These are phyloP conservation scores for Tineola bisselliella DNA, from an alignment of 2,888 invertebrate species.

Conservation along the genomic window DNA sequence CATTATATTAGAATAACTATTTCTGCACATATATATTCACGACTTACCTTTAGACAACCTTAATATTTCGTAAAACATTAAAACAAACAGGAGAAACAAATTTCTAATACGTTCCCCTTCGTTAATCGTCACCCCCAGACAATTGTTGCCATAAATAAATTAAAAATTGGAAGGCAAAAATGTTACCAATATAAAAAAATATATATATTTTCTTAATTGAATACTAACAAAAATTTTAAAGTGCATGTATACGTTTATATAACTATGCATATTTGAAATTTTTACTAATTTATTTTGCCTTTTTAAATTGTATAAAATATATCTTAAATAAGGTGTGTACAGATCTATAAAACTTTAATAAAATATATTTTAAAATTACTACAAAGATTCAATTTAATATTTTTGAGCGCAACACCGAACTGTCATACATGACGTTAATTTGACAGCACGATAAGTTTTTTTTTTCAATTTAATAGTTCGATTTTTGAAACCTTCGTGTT, in stretches of 20 bases:
- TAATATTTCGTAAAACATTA: slow-evolving; percentile 1
- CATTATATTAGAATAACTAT: background rate
- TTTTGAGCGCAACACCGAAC: background rate
- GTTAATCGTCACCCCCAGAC: slow-evolving; percentile 1
- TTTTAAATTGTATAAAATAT: background rate
- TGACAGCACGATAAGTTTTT: background rate
- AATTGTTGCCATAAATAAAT: slow-evolving; percentile 11
- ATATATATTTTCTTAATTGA: background rate
- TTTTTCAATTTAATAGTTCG: background rate
- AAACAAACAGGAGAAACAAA: slow-evolving; percentile 1
- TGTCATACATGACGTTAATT: background rate
- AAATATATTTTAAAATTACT: background rate
- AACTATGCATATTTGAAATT: too few relatives aligned
- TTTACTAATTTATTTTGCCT: background rate
- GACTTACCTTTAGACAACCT: background rate
- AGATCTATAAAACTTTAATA: too few relatives aligned
- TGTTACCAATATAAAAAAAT: background rate
- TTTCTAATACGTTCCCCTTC: background rate
- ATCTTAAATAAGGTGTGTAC: background rate
- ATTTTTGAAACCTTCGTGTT: slow-evolving; percentile 12
- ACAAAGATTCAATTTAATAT: background rate
- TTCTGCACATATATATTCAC: background rate
- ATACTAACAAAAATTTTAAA: background rate
- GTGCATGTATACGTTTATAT: too few relatives aligned
- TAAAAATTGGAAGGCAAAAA: background rate